These are phyloP conservation scores for Forbesichthys agassizii DNA, from an alignment of 2,113 vertebrate species.

Conservation along the genomic window DNA sequence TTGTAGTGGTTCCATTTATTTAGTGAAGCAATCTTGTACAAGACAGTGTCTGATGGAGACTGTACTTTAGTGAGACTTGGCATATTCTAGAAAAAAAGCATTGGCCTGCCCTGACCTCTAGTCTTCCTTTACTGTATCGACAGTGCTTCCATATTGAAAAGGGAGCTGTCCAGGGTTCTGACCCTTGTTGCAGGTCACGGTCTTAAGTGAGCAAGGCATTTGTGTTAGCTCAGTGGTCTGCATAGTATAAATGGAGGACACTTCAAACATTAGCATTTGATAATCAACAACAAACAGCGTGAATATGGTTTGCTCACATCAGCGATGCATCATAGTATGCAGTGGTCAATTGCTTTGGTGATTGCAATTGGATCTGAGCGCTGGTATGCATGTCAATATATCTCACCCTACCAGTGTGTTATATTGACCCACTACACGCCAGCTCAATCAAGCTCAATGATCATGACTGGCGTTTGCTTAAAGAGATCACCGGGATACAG, in stretches of 20 bases:
- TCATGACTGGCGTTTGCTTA: slow-evolving; percentile 19
- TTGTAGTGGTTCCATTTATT: background rate
- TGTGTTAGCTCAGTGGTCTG: slow-evolving; percentile 6
- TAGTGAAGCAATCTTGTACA: background rate
- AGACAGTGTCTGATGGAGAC: slow-evolving; percentile 18
- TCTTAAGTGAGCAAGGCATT: background rate
- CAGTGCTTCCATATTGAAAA: background rate
- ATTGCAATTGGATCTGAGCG: slow-evolving; percentile 52
- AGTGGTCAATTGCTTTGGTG: slow-evolving; percentile 56
- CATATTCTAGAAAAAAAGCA: background rate
- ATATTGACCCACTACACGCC: slow-evolving; percentile 48
- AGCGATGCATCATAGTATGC: slow-evolving; percentile 45
- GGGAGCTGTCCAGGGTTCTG: slow-evolving; percentile 63
- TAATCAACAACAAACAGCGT: slow-evolving; percentile 28
- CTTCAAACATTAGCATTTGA: slow-evolving; percentile 2
- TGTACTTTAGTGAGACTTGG: slow-evolving; percentile 29
- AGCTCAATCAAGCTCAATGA: slow-evolving; percentile 30
- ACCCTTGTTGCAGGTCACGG: slow-evolving; percentile 13
- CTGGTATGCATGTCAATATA: slow-evolving; percentile 57
- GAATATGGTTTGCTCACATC: slow-evolving; percentile 29
- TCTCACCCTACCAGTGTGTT: slow-evolving; percentile 51
- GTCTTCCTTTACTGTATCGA: background rate
- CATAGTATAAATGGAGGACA: background rate
- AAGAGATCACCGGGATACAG: slow-evolving; percentile 23
- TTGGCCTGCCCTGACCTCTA: background rate